phyloP scores from a whole-genome alignment of 2,888 invertebrate genomes.

The Amiota communis region DNA sequence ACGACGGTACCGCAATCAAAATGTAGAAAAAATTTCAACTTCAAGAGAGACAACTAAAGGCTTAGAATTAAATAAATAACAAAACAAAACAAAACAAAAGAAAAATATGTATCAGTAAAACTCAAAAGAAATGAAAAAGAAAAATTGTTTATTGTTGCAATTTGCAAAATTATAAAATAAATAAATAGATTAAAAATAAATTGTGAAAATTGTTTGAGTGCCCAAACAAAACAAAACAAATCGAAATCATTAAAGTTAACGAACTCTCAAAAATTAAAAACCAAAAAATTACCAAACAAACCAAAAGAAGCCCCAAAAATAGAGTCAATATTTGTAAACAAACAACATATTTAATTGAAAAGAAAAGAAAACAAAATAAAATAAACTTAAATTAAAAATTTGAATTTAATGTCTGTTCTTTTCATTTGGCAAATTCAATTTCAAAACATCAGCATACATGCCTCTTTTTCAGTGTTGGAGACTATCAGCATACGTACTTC shows the following conservation, averaged over 20 bases:
- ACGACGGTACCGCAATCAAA: constrained; percentile 3
- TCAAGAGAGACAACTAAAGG: constrained; percentile 19
- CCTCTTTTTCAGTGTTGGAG: too few relatives aligned
- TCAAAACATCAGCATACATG: too few relatives aligned
- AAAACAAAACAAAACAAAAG: constrained; percentile 5
- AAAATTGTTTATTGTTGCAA: constrained; percentile 34
- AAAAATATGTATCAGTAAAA: neutral
- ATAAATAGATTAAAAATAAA: constrained; percentile 57
- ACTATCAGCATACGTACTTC: too few relatives aligned
- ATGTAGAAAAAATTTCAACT: neutral
- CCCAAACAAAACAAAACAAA: neutral
- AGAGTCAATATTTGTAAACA: constrained; percentile 67
- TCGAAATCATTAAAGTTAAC: too few relatives aligned
- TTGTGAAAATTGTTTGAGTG: constrained; percentile 55
- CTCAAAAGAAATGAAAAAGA: too few relatives aligned
- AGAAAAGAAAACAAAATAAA: constrained; percentile 28
- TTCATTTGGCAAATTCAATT: neutral
- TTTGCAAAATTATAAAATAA: constrained; percentile 29
- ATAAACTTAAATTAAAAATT: constrained; percentile 36
- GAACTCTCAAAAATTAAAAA: constrained; percentile 20
- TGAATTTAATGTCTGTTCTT: neutral
- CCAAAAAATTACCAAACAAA: constrained; percentile 55
- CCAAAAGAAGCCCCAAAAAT: constrained; percentile 57
- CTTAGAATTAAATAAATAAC: constrained; percentile 22
- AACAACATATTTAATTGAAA: constrained; percentile 53